Evolutionary conservation across 2,888 invertebrate species (phyloP).

Genomic region (Nysson spinosus): DNA sequence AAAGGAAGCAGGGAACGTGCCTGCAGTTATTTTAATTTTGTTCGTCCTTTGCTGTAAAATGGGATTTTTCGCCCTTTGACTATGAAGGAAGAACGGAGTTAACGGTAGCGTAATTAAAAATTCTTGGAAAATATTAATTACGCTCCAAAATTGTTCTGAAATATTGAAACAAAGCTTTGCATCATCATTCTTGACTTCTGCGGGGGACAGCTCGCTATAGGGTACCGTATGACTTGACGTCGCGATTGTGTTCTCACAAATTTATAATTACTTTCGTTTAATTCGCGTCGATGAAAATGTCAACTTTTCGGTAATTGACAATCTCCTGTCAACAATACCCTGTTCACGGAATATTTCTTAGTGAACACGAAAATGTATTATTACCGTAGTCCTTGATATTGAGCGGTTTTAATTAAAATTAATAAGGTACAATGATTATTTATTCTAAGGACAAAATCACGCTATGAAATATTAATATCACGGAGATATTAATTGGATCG

Average conservation of each 20-base stretch:
- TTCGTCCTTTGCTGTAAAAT: too few species aligned
- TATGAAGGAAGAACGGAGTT: too few species aligned
- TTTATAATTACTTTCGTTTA: constrained; percentile 26
- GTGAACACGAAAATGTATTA: neutral
- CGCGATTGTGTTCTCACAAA: constrained; percentile 20
- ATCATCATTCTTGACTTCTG: constrained; percentile 3
- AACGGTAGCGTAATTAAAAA: too few species aligned
- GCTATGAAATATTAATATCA: too few species aligned
- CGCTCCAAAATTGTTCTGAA: neutral
- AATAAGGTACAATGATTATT: too few species aligned
- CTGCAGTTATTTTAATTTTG: too few species aligned
- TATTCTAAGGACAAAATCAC: too few species aligned
- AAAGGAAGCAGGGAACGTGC: too few species aligned
- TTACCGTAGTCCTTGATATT: neutral
- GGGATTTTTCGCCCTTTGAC: too few species aligned
- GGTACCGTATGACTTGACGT: constrained; percentile 8
- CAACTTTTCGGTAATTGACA: constrained; percentile 21
- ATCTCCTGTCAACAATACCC: too few species aligned
- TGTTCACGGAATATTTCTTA: too few species aligned
- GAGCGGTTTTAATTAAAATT: neutral
- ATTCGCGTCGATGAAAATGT: constrained; percentile 16
- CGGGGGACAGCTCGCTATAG: constrained; percentile 26
- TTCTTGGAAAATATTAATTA: too few species aligned
- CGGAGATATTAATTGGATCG: constrained; percentile 6
- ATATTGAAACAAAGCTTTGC: constrained; percentile 5